Evolutionary conservation across 2,113 vertebrate genomes (phyloP), one percentile per base, ranked within the genome.

Genomic region (Pseudopipra pipra): DNA sequence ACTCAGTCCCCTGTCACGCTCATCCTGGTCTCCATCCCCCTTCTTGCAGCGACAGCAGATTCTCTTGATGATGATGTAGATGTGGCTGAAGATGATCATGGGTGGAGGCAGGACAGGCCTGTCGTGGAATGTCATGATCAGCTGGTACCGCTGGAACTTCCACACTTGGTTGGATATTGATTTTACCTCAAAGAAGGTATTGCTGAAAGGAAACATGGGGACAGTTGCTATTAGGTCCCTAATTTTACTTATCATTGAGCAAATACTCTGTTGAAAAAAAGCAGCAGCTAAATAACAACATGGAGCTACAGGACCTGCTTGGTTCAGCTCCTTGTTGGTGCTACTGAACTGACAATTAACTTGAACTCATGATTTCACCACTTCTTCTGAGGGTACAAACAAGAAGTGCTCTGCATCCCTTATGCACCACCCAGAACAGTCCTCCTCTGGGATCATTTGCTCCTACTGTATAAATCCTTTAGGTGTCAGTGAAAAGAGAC

Each of bases 81-180:
- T 94, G 96, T 99, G 99, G 94, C 99, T 99, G 91, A 99, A 97
- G 94, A 99, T 98, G 95, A 99, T 99, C 98, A 99, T 98, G 1
- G 99, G 99, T 0, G 99, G 99, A 8, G 99, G 99, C 22, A 99
- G 98, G 72, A 99, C 99, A 10, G 99, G 99, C 9, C 99, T 98
- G 97, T 99, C 99, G 4, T 99, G 99, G 93, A 99, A 99, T 0
- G 99, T 99, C 99, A 99, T 99, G 79, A 99, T 99, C 92, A 99
- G 97, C 97, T 99, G 99, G 82, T 99, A 99, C 43, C 99, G 95
- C 97, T 99, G 99, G 78, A 99, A 99, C 97, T 99, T 99, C 99
- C 99, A 99, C 63, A 99, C 99, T 96, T 99, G 99, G 97, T 99
- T 99, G 75, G 99, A 99, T 95, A 99, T 99, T 87, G 99, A 99